phyloP scores from a whole-genome alignment of 2,113 vertebrate genomes.

The Equus quagga region DNA sequence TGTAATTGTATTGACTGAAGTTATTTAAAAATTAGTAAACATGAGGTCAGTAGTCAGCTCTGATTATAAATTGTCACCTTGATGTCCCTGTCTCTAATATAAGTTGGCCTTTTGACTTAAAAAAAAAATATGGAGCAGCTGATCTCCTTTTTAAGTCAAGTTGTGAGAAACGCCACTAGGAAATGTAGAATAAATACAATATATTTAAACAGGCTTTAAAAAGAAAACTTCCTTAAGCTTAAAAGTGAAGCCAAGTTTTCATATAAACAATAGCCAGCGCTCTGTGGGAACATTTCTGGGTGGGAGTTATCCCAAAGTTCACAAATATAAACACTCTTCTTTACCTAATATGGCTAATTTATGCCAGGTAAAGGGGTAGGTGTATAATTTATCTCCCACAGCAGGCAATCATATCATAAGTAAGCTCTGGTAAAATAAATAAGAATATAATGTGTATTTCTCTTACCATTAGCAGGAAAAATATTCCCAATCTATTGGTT shows the following conservation, averaged over 20 bases:
- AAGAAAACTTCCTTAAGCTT: not conserved
- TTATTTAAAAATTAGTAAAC: conserved; percentile 1
- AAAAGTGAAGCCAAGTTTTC: not conserved
- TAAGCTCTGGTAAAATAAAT: not conserved
- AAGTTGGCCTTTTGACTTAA: not conserved
- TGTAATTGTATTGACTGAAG: not conserved
- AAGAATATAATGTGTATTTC: not conserved
- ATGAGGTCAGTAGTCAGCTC: not conserved
- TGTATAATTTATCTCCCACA: not conserved
- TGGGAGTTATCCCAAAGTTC: not conserved
- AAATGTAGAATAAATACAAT: not conserved
- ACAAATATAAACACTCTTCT: not conserved
- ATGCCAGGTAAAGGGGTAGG: not conserved
- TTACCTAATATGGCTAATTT: not conserved
- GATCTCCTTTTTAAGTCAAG: not conserved
- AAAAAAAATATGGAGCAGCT: not conserved
- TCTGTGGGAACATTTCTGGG: not conserved
- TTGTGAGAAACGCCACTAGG: not conserved
- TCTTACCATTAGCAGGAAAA: not conserved
- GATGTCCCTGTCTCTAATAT: not conserved
- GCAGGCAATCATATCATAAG: not conserved
- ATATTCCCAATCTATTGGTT: not conserved
- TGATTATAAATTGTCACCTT: not conserved
- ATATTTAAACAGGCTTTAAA: not conserved
- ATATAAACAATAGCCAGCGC: not conserved